Conservation (phyloP, 64 coral and sea anemone species). For the Pocillopora verrucosa region DNA sequence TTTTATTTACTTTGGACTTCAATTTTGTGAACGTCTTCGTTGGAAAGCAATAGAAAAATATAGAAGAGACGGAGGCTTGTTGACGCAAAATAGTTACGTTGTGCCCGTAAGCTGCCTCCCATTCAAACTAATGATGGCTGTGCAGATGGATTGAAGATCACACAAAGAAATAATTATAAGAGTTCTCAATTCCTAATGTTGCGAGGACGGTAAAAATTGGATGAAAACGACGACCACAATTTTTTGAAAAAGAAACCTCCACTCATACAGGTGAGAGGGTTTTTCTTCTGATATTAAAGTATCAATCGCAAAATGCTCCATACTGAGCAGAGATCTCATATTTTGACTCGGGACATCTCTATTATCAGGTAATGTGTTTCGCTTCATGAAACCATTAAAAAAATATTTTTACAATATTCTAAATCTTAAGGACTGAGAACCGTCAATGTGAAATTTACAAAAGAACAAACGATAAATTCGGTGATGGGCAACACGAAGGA, state of each 20-base stretch:
- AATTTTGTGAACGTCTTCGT: slow-evolving; percentile 36
- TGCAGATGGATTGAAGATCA: not conserved
- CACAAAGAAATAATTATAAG: not conserved
- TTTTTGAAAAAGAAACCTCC: not conserved
- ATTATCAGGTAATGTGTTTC: no score
- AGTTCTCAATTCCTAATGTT: not conserved
- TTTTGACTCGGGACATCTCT: no score
- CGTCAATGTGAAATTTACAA: no score
- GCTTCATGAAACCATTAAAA: no score
- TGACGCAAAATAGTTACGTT: slow-evolving; percentile 16
- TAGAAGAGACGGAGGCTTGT: not conserved
- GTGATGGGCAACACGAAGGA: no score
- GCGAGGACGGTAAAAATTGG: not conserved
- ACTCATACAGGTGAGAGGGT: not conserved
- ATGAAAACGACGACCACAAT: not conserved
- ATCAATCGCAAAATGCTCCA: not conserved
- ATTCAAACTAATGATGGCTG: not conserved
- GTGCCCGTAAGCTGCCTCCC: not conserved
- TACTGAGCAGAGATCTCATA: not conserved
- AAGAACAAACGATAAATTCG: no score
- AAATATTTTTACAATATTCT: no score
- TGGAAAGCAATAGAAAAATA: not conserved
- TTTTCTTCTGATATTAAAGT: not conserved
- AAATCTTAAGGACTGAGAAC: no score
- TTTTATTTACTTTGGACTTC: slow-evolving; percentile 12